Base-by-base conservation (phyloP, 1,140 invertebrate genomes). In the Drosophila nasuta region DNA sequence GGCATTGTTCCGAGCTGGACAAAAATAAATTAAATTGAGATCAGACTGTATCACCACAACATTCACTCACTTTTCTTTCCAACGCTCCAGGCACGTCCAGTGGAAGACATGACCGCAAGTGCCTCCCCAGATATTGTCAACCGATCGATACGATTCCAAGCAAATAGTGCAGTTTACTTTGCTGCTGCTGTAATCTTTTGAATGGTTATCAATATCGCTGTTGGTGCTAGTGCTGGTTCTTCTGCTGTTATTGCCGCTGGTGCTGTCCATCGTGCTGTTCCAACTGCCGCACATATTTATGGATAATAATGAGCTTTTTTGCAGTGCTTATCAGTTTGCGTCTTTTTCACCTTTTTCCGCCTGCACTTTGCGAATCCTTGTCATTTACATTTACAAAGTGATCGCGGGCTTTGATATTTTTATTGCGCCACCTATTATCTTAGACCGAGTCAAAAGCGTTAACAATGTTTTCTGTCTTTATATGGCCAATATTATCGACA, bases 1-100 rank as follows among this genome's bases (percentile, higher is more conserved):
- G 69, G 33, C 68, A 73, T 52, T 33, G 58, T 8, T 46, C 45
- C 4, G 63, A 67, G n/a, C 70, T 57, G 17, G 8, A 13, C 30
- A 63, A 35, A 17, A 49, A 20, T 17, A 5, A 15, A 59, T 54
- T 1, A 1, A 33, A 25, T 54, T 15, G 5, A 6, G 2, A 57
- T 13, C 11, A 43, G 41, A 8, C 10, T 7, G 41, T 10, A 20
- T 48, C 10, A 17, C 20, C 17, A 49, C 8, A 20, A 20, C 4
- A 28, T 11, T 28, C 8, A 49, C 48, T 49, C 20, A 49, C 48
- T 20, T 49, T 25, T 49, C 5, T 7, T 28, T 49, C 48, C 48
- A 49, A 3, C 20, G 48, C 10, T 28, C 11, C 17, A 49, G 48
- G 10, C 48, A 49, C 48, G n/a, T 28, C 48, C 7, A 49, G 48